Evolutionary conservation across 1,140 invertebrate species (phyloP).

Genomic region (Drosophila funebris): DNA sequence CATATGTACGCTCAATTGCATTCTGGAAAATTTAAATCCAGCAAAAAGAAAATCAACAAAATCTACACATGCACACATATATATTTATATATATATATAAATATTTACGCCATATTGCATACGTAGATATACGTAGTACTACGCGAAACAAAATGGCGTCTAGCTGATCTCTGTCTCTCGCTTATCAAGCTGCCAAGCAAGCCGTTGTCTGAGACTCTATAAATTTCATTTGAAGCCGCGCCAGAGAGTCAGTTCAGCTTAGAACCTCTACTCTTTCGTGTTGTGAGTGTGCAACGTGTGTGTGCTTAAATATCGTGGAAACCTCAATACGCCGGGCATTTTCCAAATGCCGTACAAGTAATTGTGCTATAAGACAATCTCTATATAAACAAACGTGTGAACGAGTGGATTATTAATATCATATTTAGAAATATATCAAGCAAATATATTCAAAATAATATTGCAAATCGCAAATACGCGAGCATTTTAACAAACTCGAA

Average conservation of each 20-base stretch:
- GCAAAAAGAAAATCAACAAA: constrained; percentile 14
- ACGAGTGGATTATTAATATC: not conserved
- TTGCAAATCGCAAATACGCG: not conserved
- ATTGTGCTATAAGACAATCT: constrained; percentile 5
- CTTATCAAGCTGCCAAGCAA: constrained; percentile 40
- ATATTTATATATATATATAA: constrained; percentile 1
- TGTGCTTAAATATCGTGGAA: constrained; percentile 30
- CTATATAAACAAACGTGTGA: not conserved
- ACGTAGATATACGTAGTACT: constrained; percentile 10
- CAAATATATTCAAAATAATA: not conserved
- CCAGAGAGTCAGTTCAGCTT: constrained; percentile 56
- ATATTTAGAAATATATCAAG: not conserved
- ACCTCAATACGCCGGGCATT: constrained; percentile 38
- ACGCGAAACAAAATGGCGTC: constrained; percentile 69
- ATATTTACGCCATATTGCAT: no score
- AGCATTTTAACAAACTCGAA: constrained; percentile 4
- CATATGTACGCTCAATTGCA: no score
- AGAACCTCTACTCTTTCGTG: constrained; percentile 50
- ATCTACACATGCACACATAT: not conserved
- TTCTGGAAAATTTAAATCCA: not conserved
- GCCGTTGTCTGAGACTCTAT: constrained; percentile 43
- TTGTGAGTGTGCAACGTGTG: constrained; percentile 19
- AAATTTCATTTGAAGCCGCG: constrained; percentile 39
- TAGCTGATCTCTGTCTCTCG: constrained; percentile 60
- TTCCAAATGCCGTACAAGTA: constrained; percentile 38